A percentile compares a stretch with the other conserved stretches of the same genome.
Conservation (phyloP, 1,140 invertebrate species). For the Battus philenor region DNA sequence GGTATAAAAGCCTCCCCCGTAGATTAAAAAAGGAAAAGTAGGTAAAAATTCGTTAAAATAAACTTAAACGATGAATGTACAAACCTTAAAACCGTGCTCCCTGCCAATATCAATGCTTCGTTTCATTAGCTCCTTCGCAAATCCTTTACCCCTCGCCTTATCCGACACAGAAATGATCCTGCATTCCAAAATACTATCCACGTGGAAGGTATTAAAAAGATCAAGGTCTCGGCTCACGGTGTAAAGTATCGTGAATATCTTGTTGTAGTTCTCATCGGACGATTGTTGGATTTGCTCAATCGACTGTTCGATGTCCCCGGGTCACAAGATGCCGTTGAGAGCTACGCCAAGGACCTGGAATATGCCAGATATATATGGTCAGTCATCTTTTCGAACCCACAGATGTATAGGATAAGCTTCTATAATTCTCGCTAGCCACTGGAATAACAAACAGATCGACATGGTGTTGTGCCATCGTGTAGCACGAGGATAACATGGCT, state of each 20-base stretch:
- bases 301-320: constrained; percentile 67
- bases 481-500: no score
- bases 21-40: no score
- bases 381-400: no score
- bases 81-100: constrained; percentile 82
- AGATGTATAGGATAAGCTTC: no score
- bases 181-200: constrained; percentile 86
- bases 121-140: constrained; percentile 82
- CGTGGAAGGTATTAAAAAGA: constrained; percentile 75
- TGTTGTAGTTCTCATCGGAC: constrained; percentile 61
- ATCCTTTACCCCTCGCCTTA: constrained; percentile 80
- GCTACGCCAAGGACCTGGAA: constrained; percentile 58
- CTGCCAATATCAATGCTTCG: constrained; percentile 80
- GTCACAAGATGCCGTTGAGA: constrained; percentile 66
- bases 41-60: no score
- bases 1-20: no score
- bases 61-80: no score
- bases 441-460: no score
- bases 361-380: background rate
- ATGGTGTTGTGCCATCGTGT: no score
- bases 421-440: no score
- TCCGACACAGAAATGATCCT: constrained; percentile 86
- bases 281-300: constrained; percentile 59
- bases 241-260: constrained; percentile 67
- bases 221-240: constrained; percentile 57